These are phyloP conservation scores for Arizona elegans DNA, from an alignment of 2,113 vertebrate species.

Conservation along the genomic window DNA sequence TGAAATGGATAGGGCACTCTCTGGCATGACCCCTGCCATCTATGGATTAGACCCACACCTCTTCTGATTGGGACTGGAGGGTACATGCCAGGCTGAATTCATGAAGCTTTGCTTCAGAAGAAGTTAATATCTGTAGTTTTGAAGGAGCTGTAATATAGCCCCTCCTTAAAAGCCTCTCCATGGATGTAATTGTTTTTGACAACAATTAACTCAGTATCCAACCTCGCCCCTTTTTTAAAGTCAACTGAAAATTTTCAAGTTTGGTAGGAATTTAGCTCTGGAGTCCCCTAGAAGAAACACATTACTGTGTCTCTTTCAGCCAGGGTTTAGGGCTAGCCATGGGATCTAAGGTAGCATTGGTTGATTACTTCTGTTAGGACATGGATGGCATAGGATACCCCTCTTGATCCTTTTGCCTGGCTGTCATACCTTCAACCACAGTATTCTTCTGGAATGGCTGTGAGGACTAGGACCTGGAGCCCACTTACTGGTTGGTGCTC, in stretches of 20 bases:
- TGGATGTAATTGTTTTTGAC: background rate
- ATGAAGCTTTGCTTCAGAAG: background rate
- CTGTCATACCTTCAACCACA: background rate
- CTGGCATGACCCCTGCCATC: background rate
- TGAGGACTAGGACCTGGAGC: background rate
- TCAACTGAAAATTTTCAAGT: background rate
- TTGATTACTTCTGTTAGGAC: background rate
- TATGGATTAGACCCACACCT: background rate
- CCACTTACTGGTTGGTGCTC: background rate
- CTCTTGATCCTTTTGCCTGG: background rate
- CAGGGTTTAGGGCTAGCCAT: background rate
- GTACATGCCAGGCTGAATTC: background rate
- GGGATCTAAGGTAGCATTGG: background rate
- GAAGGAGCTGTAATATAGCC: background rate
- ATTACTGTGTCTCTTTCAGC: background rate
- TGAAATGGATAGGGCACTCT: background rate
- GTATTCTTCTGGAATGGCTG: background rate
- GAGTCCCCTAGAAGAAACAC: background rate
- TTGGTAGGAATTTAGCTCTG: background rate
- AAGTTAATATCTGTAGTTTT: background rate
- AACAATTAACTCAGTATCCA: background rate
- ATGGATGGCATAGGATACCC: background rate
- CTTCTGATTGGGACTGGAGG: background rate
- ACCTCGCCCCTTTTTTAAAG: background rate
- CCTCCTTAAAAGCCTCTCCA: background rate